A percentile compares a stretch with the other conserved stretches of the same genome.
These are phyloP conservation scores for Popillia japonica DNA, from an alignment of 1,140 invertebrate species.

Conservation along the genomic window DNA sequence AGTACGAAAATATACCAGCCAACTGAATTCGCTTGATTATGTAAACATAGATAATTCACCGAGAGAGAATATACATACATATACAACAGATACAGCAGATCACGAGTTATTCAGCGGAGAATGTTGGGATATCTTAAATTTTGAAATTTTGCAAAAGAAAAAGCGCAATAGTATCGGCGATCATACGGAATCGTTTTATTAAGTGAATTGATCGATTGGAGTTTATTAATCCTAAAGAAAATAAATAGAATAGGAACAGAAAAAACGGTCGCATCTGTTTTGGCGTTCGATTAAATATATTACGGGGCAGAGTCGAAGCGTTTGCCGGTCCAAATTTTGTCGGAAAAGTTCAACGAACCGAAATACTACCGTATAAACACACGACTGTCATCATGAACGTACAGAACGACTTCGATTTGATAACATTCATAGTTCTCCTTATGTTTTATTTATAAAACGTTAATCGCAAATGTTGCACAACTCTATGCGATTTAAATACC, in stretches of 20 bases:
- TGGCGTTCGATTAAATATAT: constrained; percentile 5
- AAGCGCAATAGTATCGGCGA: too few species aligned
- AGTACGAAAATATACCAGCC: too few species aligned
- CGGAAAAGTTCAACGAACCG: constrained; percentile 2
- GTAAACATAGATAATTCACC: too few species aligned
- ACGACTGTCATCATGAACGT: background rate
- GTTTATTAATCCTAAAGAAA: too few species aligned
- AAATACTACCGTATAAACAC: background rate
- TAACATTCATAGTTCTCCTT: background rate
- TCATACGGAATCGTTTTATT: too few species aligned
- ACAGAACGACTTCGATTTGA: background rate
- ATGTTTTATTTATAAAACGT: background rate
- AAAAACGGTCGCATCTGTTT: background rate
- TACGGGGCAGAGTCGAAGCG: background rate
- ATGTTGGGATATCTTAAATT: too few species aligned
- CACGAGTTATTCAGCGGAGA: too few species aligned
- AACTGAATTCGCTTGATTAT: too few species aligned
- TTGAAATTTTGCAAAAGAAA: too few species aligned
- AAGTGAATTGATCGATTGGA: too few species aligned
- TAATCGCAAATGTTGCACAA: background rate
- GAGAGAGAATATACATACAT: too few species aligned
- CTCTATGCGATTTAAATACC: background rate
- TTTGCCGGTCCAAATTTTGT: background rate
- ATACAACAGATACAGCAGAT: too few species aligned
- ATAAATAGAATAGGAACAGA: background rate